Evolutionary conservation across 2,888 invertebrate species (phyloP).

Genomic region (Diogma glabrata): DNA sequence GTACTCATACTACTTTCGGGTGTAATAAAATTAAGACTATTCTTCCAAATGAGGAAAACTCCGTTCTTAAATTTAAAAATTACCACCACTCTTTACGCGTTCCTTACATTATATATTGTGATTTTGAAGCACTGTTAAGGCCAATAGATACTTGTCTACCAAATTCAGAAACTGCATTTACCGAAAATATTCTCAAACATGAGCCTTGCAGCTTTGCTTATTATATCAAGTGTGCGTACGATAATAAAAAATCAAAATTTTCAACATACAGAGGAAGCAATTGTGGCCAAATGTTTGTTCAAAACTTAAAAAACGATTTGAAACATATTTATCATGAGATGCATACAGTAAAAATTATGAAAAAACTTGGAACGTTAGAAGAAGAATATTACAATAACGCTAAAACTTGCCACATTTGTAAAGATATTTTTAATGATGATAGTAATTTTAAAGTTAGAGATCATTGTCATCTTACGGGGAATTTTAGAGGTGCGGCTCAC

Average conservation of each 20-base stretch:
- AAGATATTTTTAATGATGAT: not conserved
- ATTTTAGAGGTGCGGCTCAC: not conserved
- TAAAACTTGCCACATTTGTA: not conserved
- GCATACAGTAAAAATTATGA: not conserved
- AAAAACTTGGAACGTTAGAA: not conserved
- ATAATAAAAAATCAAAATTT: not conserved
- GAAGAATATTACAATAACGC: not conserved
- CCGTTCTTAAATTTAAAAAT: not conserved
- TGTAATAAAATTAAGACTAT: not conserved
- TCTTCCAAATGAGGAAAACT: not conserved
- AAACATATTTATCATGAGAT: not conserved
- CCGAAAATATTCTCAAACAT: not conserved
- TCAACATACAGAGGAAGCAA: not conserved
- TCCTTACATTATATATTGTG: not conserved
- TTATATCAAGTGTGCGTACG: slow-evolving; percentile 1
- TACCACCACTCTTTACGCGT: not conserved
- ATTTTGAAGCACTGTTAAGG: not conserved
- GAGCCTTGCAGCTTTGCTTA: slow-evolving; percentile 3
- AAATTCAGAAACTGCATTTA: not conserved
- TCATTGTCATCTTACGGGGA: not conserved
- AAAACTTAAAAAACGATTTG: not conserved
- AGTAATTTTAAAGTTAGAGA: not conserved
- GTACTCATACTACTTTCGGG: not conserved
- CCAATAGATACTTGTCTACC: slow-evolving; percentile 13
- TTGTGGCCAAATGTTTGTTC: not conserved